Base-by-base conservation (phyloP, 2,797 vertebrate genomes). In the Poeciliopsis paucimaculata region DNA sequence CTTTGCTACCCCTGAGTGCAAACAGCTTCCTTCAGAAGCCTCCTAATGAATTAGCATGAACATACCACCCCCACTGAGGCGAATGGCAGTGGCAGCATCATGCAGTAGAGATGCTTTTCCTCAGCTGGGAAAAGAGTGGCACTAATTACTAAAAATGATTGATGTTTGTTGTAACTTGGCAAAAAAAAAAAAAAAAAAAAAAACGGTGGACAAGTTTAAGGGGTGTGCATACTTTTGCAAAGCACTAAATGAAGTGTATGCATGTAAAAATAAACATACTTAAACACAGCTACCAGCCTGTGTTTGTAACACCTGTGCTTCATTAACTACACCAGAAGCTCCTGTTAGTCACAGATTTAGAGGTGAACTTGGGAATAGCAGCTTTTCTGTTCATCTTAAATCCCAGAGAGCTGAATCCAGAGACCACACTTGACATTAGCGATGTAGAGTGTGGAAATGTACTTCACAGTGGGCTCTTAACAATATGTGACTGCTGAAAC, bases 261-360 rank as follows among this genome's bases (percentile, higher is more conserved):
- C 64, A 74, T 88, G 87, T 91, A 85, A 64, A 23, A 51, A 93
- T 93, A 93, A 91, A 88, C 47, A 34, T 81, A 80, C 74, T 78
- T 9, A 78, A 89, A 90, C n/a, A 84, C 47, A 66, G 62, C 16
- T 34, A 26, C 26, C 20, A 39, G 60, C 46, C 51, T 80, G 26
- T 12, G 68, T 46, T 80, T 28, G 15, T 31, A 62, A 13, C 34
- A 64, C 16, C 31, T 73, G 84, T 51, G 60, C 47, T 23, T 28
- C 51, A 55, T 43, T 9, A 39, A 89, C 31, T 57, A 6, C 9
- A 72, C 41, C 53, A 45, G 53, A 76, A 64, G 26, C 39, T 77
- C 39, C 66, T 83, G 72, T 71, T 18, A 9, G 23, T 8, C 20
- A 80, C 80, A 76, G 76, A 83, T 78, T 64, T 68, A 73, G 41